Evolutionary conservation across 2,888 invertebrate genomes (phyloP).

Genomic region (Colletes collaris): DNA sequence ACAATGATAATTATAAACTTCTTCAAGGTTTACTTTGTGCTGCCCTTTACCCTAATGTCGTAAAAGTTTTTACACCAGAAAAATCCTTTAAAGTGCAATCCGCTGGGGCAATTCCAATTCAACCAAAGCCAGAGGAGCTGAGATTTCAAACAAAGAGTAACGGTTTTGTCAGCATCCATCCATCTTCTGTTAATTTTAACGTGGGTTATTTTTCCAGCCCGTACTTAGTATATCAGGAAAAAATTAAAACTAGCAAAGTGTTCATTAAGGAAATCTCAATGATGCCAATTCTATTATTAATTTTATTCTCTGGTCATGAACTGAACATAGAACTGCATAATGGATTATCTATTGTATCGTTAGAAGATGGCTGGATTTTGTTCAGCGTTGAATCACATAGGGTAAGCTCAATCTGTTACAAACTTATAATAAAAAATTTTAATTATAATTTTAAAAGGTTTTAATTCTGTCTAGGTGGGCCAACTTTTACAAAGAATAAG

Average conservation of each 20-base stretch:
- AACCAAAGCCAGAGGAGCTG: slow-evolving; percentile 88
- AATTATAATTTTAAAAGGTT: slow-evolving; percentile 36
- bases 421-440: slow-evolving; percentile 11
- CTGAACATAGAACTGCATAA: slow-evolving; percentile 89
- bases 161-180: slow-evolving; percentile 89
- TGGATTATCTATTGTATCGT: slow-evolving; percentile 88
- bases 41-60: slow-evolving; percentile 96
- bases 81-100: slow-evolving; percentile 90
- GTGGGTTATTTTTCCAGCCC: slow-evolving; percentile 89
- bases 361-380: slow-evolving; percentile 93
- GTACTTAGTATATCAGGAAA: slow-evolving; percentile 92
- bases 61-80: slow-evolving; percentile 91
- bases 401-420: slow-evolving; percentile 82
- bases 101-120: slow-evolving; percentile 89
- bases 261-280: slow-evolving; percentile 92
- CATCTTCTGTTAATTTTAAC: slow-evolving; percentile 89
- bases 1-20: slow-evolving; percentile 90
- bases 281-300: slow-evolving; percentile 90
- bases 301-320: slow-evolving; percentile 87
- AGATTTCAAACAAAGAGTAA: slow-evolving; percentile 90
- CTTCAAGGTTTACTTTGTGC: slow-evolving; percentile 94
- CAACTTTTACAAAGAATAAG: slow-evolving; percentile 92
- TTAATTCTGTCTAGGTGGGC: slow-evolving; percentile 85
- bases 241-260: slow-evolving; percentile 91
- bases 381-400: slow-evolving; percentile 90